Evolutionary conservation across 2,113 vertebrate species (phyloP).

Genomic region (Eretmochelys imbricata): DNA sequence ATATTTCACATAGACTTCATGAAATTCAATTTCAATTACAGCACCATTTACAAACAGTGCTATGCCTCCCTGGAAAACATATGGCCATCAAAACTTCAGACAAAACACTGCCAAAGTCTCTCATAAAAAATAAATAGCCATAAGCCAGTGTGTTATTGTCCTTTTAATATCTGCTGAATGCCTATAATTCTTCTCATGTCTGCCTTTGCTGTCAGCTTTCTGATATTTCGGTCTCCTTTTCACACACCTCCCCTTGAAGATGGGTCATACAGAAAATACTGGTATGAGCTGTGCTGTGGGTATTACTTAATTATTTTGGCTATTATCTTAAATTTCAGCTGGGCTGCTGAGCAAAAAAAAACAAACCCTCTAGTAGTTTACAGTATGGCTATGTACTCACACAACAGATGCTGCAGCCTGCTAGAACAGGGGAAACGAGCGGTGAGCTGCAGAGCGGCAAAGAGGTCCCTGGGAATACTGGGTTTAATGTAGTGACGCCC

Average conservation of each 20-base stretch:
- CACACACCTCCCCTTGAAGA: not conserved
- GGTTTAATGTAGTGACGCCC: not conserved
- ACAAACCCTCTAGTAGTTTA: not conserved
- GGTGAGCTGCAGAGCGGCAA: not conserved
- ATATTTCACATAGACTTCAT: slow-evolving; percentile 73
- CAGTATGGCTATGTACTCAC: not conserved
- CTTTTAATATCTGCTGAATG: slow-evolving; percentile 68
- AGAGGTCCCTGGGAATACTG: not conserved
- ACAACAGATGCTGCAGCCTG: rapidly evolving
- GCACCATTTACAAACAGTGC: slow-evolving; percentile 66
- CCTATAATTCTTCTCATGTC: slow-evolving; percentile 53
- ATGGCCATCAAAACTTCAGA: slow-evolving; percentile 77
- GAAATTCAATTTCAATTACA: slow-evolving; percentile 78
- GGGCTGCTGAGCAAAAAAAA: slow-evolving; percentile 7
- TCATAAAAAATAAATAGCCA: slow-evolving; percentile 73
- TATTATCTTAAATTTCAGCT: slow-evolving; percentile 46
- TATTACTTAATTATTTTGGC: slow-evolving; percentile 7
- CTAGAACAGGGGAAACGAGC: rapidly evolving
- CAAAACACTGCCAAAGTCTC: slow-evolving; percentile 68
- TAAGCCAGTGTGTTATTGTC: slow-evolving; percentile 73
- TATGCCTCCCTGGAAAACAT: slow-evolving; percentile 71
- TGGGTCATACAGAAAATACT: not conserved
- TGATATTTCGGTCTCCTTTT: slow-evolving; percentile 5
- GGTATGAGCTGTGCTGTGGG: not conserved
- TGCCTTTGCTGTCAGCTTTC: slow-evolving; percentile 29